Evolutionary conservation across 2,113 vertebrate genomes (phyloP), one percentile per base, ranked within the genome.

Genomic region (Cinclus mexicanus): DNA sequence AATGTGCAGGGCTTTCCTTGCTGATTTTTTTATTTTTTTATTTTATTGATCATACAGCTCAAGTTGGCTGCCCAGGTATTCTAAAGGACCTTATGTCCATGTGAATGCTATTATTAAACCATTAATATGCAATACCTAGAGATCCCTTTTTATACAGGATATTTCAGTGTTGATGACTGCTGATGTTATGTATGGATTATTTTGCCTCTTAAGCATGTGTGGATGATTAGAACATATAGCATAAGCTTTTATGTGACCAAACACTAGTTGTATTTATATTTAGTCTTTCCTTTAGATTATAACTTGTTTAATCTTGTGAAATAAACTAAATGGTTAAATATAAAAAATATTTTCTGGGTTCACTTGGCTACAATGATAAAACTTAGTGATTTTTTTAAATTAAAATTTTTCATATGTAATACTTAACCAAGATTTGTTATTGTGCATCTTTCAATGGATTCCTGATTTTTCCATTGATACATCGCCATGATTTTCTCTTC

Each of bases 11-110:
- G 0, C 15, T 82, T 74, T 49, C 2, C 9, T 28, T 56, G 3
- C 10, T 16, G 3, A 14, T 28, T 12, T 18, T 50, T 14, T 3
- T n/a, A n/a, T n/a, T 5, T 41, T 42, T 26, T 49, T 44, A n/a
- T 12, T 21, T 29, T 0, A 2, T 41, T 55, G 17, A 7, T 76
- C 2, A 13, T 37, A 19, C 4, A 31, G 9, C 24, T 61, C 14
- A 37, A 16, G 5, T 21, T 77, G 20, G 9, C 16, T 81, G 8
- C 8, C 7, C 8, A 26, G 11, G 6, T 76, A 26, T 22, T 72
- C 39, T 55, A 44, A 71, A 47, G 2, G 6, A 78, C 33, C 3
- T 52, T 53, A 39, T 16, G 14, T 41, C 24, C 11, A 17, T 53
- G 14, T 29, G 14, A 87, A 44, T 46, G 2, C 44, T 69, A 33